Conservation (phyloP, 2,113 vertebrate genomes). For the Macquaria ambigua region DNA sequence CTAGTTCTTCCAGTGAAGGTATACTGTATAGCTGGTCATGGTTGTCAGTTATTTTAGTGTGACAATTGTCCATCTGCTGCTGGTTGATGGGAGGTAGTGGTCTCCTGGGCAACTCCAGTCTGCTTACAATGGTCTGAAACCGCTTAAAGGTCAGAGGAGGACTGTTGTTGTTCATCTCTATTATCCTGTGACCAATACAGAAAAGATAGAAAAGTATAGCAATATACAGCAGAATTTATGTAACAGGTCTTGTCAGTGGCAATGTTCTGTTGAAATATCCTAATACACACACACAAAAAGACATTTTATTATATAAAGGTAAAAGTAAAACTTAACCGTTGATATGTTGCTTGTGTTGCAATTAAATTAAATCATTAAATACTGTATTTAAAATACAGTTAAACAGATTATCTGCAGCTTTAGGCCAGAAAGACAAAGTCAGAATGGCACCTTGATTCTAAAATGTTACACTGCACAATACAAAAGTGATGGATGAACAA, state of each 20-base stretch:
- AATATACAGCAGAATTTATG: not conserved
- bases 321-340: not conserved
- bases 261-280: not conserved
- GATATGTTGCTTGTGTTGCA: not conserved
- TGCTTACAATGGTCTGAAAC: slow-evolving; percentile 95
- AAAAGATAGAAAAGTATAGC: not conserved
- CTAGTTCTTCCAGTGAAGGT: slow-evolving; percentile 95
- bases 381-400: not conserved
- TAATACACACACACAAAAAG: not conserved
- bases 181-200: slow-evolving; percentile 86
- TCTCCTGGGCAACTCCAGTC: slow-evolving; percentile 93
- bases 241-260: not conserved
- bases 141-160: slow-evolving; percentile 97
- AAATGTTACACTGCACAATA: not conserved
- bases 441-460: not conserved
- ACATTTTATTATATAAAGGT: not conserved
- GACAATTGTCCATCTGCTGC: slow-evolving; percentile 92
- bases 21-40: slow-evolving; percentile 93
- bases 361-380: not conserved
- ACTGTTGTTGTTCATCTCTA: slow-evolving; percentile 94
- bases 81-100: slow-evolving; percentile 87
- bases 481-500: not conserved
- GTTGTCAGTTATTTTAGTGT: slow-evolving; percentile 88
- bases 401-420: not conserved
- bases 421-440: not conserved